Evolutionary conservation across 2,888 invertebrate genomes (phyloP), one percentile per base, ranked within the genome.

Genomic region (Notocelia uddmanniana): DNA sequence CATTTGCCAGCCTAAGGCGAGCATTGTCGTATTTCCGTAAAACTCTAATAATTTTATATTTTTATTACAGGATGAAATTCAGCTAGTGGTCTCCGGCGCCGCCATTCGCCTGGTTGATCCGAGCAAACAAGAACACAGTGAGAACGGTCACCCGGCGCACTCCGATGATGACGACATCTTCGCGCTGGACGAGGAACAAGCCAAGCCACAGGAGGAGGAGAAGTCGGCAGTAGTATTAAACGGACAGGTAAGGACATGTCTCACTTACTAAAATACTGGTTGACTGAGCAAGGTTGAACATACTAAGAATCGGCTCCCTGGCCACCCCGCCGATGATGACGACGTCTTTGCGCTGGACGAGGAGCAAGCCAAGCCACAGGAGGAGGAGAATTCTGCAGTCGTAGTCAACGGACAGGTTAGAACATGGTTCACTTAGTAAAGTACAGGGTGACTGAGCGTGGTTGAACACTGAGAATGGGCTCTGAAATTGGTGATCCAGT

Each of bases 151-250:
- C 5, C 77, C 76, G 10, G 78, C 77, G 37, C 71, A 76, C 59
- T 23, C 69, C 6, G 64, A 64, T 5, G 64, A 64, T 21, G 98
- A 98, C 77, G 95, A 97, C 84, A 97, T 98, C 86, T 98, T 98
- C 85, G 95, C 96, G 19, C 90, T 98, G 78, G 98, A 98, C 77
- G 97, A 97, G 79, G 97, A 97, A 81, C 95, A 96, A 76, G 79
- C 79, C 2, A 89, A 83, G 72, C 69, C 50, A 19, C 75, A 86
- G 21, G 74, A 77, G 0, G 90, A 91, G 0, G 89, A 91, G 2
- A 90, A 86, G 68, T 73, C 55, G 0, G 76, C 69, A 31, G 63
- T 76, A n/a, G 48, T 52, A 5, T n/a, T 54, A 6, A 84, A 74
- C 78, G 86, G 85, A 72, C 86, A 84, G 80, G 90, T 88, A 15